phyloP scores from a whole-genome alignment of 2,113 vertebrate genomes.

The Lepidothrix coronata region DNA sequence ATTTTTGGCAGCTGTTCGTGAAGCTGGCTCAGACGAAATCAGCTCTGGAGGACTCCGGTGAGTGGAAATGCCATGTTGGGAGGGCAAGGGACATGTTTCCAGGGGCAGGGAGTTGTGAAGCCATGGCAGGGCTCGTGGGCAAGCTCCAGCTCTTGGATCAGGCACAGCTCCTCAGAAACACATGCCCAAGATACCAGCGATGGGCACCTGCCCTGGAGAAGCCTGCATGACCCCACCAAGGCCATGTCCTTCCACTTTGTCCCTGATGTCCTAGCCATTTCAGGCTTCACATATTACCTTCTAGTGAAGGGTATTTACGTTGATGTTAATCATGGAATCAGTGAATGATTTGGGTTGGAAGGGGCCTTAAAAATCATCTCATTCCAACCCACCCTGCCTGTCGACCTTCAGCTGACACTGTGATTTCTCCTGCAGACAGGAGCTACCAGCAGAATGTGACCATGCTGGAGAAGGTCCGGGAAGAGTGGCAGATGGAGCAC shows the following conservation, averaged over 20 bases:
- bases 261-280: no score
- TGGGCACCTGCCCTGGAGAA: background rate
- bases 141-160: background rate
- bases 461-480: slow-evolving; percentile 78
- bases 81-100: accelerated
- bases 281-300: background rate
- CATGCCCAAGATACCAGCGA: accelerated
- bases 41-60: slow-evolving; percentile 89
- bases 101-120: background rate
- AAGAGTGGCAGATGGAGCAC: slow-evolving; percentile 90
- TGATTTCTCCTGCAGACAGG: slow-evolving; percentile 73
- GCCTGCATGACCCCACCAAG: background rate
- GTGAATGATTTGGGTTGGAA: background rate
- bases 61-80: background rate
- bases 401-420: background rate
- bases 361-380: background rate
- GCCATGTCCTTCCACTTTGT: background rate
- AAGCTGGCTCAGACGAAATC: slow-evolving; percentile 90
- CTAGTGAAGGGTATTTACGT: accelerated
- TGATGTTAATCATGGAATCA: background rate
- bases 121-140: accelerated
- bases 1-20: slow-evolving; percentile 77
- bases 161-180: background rate
- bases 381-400: background rate
- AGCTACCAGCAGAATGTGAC: slow-evolving; percentile 80